Conservation (phyloP, 1,140 invertebrate genomes). For the Papilio polytes region DNA sequence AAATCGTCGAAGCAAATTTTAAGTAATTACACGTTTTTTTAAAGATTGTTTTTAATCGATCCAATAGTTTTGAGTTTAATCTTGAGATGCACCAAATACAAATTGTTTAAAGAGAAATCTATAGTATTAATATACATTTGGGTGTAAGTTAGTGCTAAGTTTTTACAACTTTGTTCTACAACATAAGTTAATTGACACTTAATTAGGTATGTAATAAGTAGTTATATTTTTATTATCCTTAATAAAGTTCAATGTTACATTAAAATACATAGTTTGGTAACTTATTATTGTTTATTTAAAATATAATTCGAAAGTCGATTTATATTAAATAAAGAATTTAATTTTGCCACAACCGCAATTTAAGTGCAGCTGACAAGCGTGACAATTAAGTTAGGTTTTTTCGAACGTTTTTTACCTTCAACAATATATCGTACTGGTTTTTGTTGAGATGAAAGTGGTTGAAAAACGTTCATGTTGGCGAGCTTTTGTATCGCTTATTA, state of each 20-base stretch:
- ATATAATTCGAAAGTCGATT: background rate
- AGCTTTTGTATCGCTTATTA: conserved; percentile 50
- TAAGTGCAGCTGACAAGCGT: conserved; percentile 53
- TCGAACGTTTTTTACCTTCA: conserved; percentile 55
- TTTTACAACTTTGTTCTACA: background rate
- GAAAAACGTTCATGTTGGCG: conserved; percentile 60
- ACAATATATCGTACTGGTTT: conserved; percentile 61
- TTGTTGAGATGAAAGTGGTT: conserved; percentile 67
- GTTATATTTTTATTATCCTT: background rate
- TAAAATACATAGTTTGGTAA: background rate
- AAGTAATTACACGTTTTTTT: too few relatives aligned
- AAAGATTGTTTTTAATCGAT: too few relatives aligned
- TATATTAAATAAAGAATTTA: background rate
- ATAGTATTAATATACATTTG: too few relatives aligned
- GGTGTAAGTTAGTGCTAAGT: background rate
- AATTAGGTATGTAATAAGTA: too few relatives aligned
- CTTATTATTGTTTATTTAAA: background rate
- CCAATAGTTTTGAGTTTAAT: too few relatives aligned
- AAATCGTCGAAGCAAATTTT: too few relatives aligned
- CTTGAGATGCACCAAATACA: too few relatives aligned
- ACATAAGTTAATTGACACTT: background rate
- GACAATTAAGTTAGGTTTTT: conserved; percentile 76
- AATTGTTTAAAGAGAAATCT: too few relatives aligned
- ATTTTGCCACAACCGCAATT: conserved; percentile 23
- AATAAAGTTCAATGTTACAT: background rate